Evolutionary conservation across 2,797 vertebrate genomes (phyloP).

Genomic region (Leptodactylus fallax): DNA sequence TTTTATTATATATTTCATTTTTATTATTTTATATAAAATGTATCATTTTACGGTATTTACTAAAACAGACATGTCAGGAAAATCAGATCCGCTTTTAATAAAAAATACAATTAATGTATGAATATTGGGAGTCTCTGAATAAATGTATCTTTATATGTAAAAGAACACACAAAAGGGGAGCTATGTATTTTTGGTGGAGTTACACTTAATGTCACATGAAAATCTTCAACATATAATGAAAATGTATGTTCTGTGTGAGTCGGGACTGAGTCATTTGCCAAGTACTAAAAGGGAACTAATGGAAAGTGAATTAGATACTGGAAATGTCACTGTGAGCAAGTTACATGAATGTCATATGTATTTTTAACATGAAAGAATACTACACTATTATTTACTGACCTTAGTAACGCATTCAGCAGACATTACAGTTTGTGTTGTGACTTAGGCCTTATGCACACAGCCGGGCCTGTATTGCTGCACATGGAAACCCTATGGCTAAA

Average conservation of each 20-base stretch:
- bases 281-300: constrained; percentile 5
- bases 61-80: no score
- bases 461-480: background rate
- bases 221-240: constrained; percentile 7
- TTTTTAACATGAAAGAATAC: constrained; percentile 24
- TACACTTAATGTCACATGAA: background rate
- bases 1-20: no score
- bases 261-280: background rate
- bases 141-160: background rate
- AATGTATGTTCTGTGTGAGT: background rate
- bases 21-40: no score
- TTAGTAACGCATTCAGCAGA: background rate
- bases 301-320: constrained; percentile 35
- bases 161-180: background rate
- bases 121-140: no score
- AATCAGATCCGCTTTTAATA: no score
- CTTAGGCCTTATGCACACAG: background rate
- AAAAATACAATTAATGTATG: no score
- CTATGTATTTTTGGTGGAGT: background rate
- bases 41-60: no score
- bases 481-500: background rate
- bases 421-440: background rate
- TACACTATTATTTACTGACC: background rate
- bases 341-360: constrained; percentile 41
- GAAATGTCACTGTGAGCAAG: constrained; percentile 32